Conservation (phyloP, 2,113 vertebrate genomes). For the Alouatta palliata region DNA sequence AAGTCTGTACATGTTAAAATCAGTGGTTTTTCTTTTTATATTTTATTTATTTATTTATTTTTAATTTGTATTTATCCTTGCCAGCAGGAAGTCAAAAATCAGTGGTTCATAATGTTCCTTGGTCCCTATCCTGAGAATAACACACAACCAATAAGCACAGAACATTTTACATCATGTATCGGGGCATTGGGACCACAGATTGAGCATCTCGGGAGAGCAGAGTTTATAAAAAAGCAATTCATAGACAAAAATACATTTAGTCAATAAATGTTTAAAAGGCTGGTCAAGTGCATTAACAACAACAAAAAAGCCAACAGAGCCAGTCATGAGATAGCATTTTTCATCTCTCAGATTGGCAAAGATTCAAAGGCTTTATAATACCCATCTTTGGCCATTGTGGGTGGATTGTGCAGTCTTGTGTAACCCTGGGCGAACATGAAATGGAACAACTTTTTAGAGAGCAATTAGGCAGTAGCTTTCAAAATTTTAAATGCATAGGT, state of each 20-base stretch:
- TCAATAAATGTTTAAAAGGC: not conserved
- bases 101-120: not conserved
- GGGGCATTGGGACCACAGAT: not conserved
- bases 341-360: not conserved
- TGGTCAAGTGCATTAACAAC: not conserved
- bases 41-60: no score
- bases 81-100: not conserved
- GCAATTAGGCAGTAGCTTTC: not conserved
- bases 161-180: not conserved
- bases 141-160: not conserved
- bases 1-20: not conserved
- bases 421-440: not conserved
- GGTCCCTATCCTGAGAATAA: not conserved
- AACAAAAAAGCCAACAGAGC: not conserved
- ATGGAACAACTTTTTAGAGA: not conserved
- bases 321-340: not conserved
- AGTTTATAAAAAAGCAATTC: not conserved
- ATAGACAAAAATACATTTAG: not conserved
- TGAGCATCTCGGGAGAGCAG: not conserved
- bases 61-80: no score
- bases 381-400: not conserved
- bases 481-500: not conserved
- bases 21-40: not conserved
- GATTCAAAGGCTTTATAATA: not conserved
- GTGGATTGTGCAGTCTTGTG: not conserved